A percentile compares a stretch with the other conserved stretches of the same genome.
phyloP scores from a whole-genome alignment of 2,888 invertebrate genomes.

The Oligia strigilis region DNA sequence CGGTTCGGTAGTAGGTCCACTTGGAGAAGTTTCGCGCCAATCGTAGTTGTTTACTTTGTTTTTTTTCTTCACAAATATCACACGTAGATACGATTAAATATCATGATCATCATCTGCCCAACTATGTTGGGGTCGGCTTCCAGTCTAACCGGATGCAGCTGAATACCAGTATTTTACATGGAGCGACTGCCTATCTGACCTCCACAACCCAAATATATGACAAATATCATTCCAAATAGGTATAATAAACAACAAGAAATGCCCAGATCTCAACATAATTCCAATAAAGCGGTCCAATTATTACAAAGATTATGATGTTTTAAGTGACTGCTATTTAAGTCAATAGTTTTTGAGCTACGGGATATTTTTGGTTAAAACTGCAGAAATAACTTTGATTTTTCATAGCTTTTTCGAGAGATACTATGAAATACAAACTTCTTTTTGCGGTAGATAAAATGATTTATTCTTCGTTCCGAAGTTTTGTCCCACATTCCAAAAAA shows the following conservation, averaged over 20 bases:
- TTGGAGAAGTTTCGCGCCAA: slow-evolving; percentile 3
- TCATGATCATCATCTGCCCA: too few relatives aligned
- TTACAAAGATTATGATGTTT: background rate
- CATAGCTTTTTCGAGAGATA: background rate
- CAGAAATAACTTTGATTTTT: background rate
- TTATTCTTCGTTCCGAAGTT: too few relatives aligned
- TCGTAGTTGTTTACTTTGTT: background rate
- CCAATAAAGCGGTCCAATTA: background rate
- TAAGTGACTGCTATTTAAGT: background rate
- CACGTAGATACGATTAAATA: too few relatives aligned
- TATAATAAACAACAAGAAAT: background rate
- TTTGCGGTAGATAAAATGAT: background rate
- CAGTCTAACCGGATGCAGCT: too few relatives aligned
- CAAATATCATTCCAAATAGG: background rate
- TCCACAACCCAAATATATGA: background rate
- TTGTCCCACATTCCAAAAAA: too few relatives aligned
- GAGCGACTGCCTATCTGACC: too few relatives aligned
- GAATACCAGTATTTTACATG: too few relatives aligned
- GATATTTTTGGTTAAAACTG: background rate
- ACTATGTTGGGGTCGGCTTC: too few relatives aligned
- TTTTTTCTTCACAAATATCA: background rate
- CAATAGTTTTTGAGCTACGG: background rate
- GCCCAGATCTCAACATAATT: background rate
- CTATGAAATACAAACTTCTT: background rate
- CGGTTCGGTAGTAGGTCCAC: background rate